These are phyloP conservation scores for Xanthostigma xanthostigma DNA, from an alignment of 2,888 invertebrate genomes.

Conservation along the genomic window DNA sequence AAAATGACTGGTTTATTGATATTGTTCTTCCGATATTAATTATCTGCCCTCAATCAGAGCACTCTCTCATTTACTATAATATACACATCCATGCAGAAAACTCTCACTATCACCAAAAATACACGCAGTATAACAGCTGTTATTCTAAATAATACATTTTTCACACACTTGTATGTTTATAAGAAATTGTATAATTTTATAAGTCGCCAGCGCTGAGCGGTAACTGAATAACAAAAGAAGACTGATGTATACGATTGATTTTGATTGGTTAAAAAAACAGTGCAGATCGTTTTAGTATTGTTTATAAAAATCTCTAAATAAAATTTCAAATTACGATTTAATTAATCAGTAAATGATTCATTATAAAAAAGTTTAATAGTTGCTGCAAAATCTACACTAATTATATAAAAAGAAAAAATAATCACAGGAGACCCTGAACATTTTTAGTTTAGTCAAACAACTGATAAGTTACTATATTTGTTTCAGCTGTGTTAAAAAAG, in stretches of 20 bases:
- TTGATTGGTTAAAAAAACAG: neutral
- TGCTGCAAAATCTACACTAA: too few species aligned
- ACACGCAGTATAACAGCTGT: constrained; percentile 3
- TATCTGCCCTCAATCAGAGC: constrained; percentile 4
- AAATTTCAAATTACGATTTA: neutral
- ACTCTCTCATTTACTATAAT: constrained; percentile 1
- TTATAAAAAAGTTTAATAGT: neutral
- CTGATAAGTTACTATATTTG: too few species aligned
- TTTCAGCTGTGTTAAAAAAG: too few species aligned
- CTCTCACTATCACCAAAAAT: neutral
- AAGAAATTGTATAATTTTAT: neutral
- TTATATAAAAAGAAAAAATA: too few species aligned
- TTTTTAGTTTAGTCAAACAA: too few species aligned
- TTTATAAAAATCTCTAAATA: neutral
- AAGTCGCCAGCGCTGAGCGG: neutral
- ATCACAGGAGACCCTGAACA: too few species aligned
- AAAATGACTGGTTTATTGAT: too few species aligned
- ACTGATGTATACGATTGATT: neutral
- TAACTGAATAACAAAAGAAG: neutral
- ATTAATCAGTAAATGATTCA: neutral
- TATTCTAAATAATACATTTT: constrained; percentile 3
- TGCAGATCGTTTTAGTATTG: neutral
- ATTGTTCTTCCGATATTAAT: too few species aligned
- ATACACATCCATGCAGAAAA: neutral
- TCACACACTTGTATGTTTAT: neutral